These are phyloP conservation scores for Neolamprologus kungweensis DNA, from an alignment of 2,113 vertebrate species.

Conservation along the genomic window DNA sequence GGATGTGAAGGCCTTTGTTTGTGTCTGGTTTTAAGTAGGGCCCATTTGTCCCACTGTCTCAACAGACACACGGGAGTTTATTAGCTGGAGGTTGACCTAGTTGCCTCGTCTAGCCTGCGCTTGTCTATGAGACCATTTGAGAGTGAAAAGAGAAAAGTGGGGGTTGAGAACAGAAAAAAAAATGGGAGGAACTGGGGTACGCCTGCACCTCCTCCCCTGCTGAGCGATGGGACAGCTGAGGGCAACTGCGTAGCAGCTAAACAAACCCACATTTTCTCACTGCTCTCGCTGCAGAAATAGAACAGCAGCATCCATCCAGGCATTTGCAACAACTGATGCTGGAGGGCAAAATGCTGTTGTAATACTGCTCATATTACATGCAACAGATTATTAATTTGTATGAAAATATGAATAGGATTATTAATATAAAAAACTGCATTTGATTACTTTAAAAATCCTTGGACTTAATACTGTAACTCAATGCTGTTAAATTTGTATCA, in stretches of 20 bases:
- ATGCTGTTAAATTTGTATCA: not conserved
- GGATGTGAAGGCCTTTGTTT: conserved; percentile 37
- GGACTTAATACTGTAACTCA: not conserved
- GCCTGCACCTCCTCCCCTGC: conserved; percentile 15
- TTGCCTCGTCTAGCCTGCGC: conserved; percentile 21
- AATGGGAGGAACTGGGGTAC: conserved; percentile 1
- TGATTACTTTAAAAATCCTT: not conserved
- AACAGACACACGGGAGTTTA: conserved; percentile 4
- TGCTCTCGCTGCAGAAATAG: conserved; percentile 39
- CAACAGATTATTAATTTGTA: not conserved
- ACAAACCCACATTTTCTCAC: conserved; percentile 33
- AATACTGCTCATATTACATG: not conserved
- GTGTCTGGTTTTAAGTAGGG: conserved; percentile 5
- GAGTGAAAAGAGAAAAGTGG: conserved; percentile 1
- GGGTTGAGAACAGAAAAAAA: not conserved
- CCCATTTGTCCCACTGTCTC: conserved; percentile 38
- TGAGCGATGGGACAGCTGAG: conserved; percentile 55
- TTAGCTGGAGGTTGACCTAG: conserved; percentile 48
- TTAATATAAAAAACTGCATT: not conserved
- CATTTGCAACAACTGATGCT: conserved; percentile 9
- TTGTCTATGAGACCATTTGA: not conserved
- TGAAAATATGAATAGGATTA: not conserved
- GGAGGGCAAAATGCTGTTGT: not conserved
- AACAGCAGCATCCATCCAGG: conserved; percentile 17
- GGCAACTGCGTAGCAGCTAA: conserved; percentile 2